Conservation (phyloP, 2,888 invertebrate genomes). For the Protodeltote pygarga region DNA sequence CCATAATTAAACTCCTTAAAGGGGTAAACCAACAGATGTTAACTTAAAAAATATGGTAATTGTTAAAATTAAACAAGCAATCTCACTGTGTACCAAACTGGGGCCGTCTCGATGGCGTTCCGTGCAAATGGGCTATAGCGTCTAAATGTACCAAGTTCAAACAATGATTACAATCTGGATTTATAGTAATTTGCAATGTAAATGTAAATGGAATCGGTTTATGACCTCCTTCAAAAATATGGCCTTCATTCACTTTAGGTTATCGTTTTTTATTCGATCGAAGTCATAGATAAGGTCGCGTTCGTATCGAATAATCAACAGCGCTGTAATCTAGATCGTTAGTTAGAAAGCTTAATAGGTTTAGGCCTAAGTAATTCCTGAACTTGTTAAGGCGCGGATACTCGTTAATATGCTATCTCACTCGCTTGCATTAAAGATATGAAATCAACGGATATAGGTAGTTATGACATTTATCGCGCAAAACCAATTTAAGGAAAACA, state of each 20-base stretch:
- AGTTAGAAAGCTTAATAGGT: slow-evolving; percentile 2
- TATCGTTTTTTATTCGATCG: slow-evolving; percentile 46
- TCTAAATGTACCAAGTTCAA: slow-evolving; percentile 73
- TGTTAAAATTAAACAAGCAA: slow-evolving; percentile 77
- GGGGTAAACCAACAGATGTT: slow-evolving; percentile 70
- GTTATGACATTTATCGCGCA: no score
- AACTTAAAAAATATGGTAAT: slow-evolving; percentile 74
- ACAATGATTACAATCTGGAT: slow-evolving; percentile 78
- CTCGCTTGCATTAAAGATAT: no score
- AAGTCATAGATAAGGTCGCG: slow-evolving; percentile 23
- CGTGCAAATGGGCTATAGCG: slow-evolving; percentile 75
- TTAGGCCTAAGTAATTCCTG: slow-evolving; percentile 17
- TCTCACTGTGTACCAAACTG: slow-evolving; percentile 71
- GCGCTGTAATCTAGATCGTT: slow-evolving; percentile 21
- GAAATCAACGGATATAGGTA: no score
- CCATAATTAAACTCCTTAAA: slow-evolving; percentile 64
- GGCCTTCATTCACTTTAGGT: slow-evolving; percentile 36
- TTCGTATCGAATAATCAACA: slow-evolving; percentile 22
- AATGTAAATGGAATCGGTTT: slow-evolving; percentile 71
- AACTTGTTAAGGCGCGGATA: slow-evolving; percentile 16
- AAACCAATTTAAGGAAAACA: no score
- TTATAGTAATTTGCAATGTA: slow-evolving; percentile 77
- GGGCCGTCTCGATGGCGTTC: slow-evolving; percentile 62
- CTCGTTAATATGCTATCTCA: no score
- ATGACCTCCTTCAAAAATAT: slow-evolving; percentile 57